Evolutionary conservation across 2,888 invertebrate genomes (phyloP).

Genomic region (Norana najaformis): DNA sequence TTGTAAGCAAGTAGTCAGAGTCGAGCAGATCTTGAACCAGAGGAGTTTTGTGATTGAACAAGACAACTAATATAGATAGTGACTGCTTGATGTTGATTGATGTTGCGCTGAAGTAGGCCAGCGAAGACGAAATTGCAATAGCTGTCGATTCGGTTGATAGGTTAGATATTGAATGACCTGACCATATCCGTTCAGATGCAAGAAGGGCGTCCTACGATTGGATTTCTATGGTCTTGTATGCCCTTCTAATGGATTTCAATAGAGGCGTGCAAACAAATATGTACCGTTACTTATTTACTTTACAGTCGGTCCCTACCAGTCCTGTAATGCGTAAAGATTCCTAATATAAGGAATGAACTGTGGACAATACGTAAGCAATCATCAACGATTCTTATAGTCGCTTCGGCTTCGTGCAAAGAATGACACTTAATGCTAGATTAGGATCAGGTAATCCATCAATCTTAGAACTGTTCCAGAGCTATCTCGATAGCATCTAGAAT

Average conservation of each 20-base stretch:
- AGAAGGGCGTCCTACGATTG: neutral
- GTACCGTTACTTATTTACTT: neutral
- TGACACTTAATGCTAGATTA: neutral
- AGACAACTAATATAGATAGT: too few relatives aligned
- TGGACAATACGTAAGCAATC: neutral
- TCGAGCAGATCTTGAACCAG: too few relatives aligned
- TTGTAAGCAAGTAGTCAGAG: too few relatives aligned
- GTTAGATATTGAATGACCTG: neutral
- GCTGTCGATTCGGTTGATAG: neutral
- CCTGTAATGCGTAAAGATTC: neutral
- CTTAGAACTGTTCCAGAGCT: neutral
- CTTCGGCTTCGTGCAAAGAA: neutral
- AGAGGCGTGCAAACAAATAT: neutral
- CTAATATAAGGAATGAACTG: neutral
- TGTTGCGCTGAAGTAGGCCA: too few relatives aligned
- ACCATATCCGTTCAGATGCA: neutral
- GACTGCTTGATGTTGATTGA: too few relatives aligned
- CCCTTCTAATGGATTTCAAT: neutral
- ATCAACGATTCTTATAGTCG: neutral
- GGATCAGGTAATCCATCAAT: neutral
- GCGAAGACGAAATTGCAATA: too few relatives aligned
- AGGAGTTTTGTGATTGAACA: too few relatives aligned
- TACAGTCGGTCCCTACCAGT: neutral
- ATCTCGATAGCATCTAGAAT: neutral
- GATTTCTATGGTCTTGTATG: neutral